Evolutionary conservation across 2,797 vertebrate genomes (phyloP), one percentile per base, ranked within the genome.

Genomic region (Fistularia tabacaria): DNA sequence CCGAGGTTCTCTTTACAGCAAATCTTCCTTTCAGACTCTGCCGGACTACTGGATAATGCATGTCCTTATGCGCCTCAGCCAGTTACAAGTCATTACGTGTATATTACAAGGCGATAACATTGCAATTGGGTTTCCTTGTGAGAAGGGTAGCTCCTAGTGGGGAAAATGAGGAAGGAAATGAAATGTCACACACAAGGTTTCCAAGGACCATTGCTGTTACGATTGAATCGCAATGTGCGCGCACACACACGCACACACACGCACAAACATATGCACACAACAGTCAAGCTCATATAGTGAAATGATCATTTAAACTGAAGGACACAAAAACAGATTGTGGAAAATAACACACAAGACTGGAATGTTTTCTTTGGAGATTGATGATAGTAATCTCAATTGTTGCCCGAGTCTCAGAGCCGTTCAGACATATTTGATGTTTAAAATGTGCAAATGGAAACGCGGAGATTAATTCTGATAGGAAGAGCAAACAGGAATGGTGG

Each of bases 11-110:
- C 7, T 14, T 41, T 58, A 51, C 9, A 59, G 51, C 59, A 74
- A 76, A 67, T 66, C 49, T 37, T 47, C 67, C 66, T 64, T 66
- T 69, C 46, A 66, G 70, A 55, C 68, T 64, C 25, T 43, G 64
- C 61, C 54, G 59, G 58, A 56, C 61, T 54, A 39, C 47, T 36
- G 59, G 63, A 66, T 63, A 77, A 75, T 57, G 66, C 49, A 64
- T 57, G 58, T 58, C 69, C 1, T 7, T 71, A 66, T 62, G 58
- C 49, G 55, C 66, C 58, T 63, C 56, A 70, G 62, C 53, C 47
- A 3, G 69, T 79, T 86, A 74, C 63, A 80, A 81, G 65, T 79
- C 70, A 77, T 81, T 81, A 77, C 76, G 66, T 77, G 79, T 78
- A 47, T 69, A 84, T 80, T 83, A 87, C 69, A 14, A 39, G 40